A percentile compares a stretch with the other conserved stretches of the same genome.
These are phyloP conservation scores for Sialis lutaria DNA, from an alignment of 2,888 invertebrate genomes.

Conservation along the genomic window DNA sequence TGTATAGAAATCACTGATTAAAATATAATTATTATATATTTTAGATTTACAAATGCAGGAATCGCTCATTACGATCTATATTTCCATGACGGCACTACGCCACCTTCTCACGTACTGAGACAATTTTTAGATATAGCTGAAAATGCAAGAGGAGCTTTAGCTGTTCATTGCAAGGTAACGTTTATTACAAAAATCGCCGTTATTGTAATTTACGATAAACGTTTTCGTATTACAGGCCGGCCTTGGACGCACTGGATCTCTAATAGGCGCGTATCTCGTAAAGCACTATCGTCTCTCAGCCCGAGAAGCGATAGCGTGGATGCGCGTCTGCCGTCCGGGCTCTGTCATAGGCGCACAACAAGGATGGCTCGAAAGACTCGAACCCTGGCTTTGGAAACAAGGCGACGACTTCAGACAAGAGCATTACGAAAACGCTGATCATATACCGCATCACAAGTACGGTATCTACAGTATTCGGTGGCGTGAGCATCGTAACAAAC, in stretches of 20 bases:
- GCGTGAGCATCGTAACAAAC: slow-evolving; percentile 14
- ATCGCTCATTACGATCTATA: slow-evolving; percentile 76
- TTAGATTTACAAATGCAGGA: slow-evolving; percentile 51
- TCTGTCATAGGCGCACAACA: slow-evolving; percentile 81
- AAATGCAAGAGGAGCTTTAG: slow-evolving; percentile 56
- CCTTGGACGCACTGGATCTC: slow-evolving; percentile 73
- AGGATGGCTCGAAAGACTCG: slow-evolving; percentile 40
- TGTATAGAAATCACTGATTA: neutral
- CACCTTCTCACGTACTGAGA: slow-evolving; percentile 57
- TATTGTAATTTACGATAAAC: no score
- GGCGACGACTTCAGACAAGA: slow-evolving; percentile 26
- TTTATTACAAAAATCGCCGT: neutral
- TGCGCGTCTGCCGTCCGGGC: slow-evolving; percentile 74
- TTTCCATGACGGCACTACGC: slow-evolving; percentile 77
- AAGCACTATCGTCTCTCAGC: slow-evolving; percentile 68
- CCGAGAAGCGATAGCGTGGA: slow-evolving; percentile 74
- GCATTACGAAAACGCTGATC: slow-evolving; percentile 24
- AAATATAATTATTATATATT: slow-evolving; percentile 3
- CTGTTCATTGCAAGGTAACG: slow-evolving; percentile 77
- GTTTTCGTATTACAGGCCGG: slow-evolving; percentile 44
- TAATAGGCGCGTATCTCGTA: slow-evolving; percentile 78
- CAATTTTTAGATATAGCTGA: slow-evolving; percentile 70
- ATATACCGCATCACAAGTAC: slow-evolving; percentile 25
- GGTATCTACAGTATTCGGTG: slow-evolving; percentile 29
- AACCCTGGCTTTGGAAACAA: slow-evolving; percentile 29